Evolutionary conservation across 2,113 vertebrate species (phyloP).

Genomic region (Alethe diademata): DNA sequence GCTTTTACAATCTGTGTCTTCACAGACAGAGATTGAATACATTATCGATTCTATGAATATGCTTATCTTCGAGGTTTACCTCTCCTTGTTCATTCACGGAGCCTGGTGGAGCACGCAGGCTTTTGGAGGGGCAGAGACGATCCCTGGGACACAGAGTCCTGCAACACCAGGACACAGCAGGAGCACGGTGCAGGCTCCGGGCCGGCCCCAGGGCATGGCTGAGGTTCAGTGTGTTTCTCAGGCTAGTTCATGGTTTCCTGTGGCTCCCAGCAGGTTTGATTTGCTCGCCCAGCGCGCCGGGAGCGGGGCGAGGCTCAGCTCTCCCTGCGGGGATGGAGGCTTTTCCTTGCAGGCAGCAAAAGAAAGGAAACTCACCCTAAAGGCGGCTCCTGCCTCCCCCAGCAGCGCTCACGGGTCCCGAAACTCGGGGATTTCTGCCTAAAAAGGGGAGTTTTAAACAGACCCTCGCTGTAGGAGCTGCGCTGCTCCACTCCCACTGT

Average conservation of each 20-base stretch:
- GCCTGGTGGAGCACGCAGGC: background rate
- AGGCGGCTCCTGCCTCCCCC: fast-evolving
- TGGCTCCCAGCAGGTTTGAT: background rate
- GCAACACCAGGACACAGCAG: background rate
- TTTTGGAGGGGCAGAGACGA: background rate
- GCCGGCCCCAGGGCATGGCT: background rate
- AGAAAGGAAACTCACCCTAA: background rate
- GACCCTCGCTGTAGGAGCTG: background rate
- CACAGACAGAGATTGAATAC: background rate
- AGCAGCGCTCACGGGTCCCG: fast-evolving
- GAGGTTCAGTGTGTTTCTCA: background rate
- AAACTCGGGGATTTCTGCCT: background rate
- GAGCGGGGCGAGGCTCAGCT: background rate
- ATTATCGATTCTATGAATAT: conserved; percentile 15
- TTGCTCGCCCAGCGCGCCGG: background rate
- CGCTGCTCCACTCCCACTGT: background rate
- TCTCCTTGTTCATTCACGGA: background rate
- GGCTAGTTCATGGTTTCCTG: background rate
- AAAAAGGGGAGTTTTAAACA: background rate
- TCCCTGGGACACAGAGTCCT: background rate
- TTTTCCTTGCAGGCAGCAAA: background rate
- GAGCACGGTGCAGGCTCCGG: background rate
- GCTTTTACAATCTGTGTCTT: conserved; percentile 25
- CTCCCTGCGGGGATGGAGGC: background rate
- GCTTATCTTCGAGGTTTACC: conserved; percentile 5